Percentiles rank a stretch among this genome's conserved stretches.
Evolutionary conservation across 1,140 invertebrate species (phyloP).

Genomic region (Orchestia grillus): DNA sequence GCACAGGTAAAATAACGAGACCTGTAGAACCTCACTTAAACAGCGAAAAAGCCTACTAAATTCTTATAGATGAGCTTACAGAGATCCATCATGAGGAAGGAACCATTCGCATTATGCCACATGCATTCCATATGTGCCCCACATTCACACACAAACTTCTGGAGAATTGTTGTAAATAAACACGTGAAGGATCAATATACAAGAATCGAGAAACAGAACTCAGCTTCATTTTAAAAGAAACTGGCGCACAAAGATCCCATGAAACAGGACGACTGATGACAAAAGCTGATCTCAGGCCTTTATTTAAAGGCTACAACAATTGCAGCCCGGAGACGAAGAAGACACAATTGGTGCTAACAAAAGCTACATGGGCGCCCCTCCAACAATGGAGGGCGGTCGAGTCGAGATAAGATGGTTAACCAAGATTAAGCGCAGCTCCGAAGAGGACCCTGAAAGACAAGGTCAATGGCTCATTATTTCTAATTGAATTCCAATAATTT

Average conservation of each 20-base stretch:
- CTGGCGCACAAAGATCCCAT: not conserved
- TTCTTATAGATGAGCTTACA: too few species aligned
- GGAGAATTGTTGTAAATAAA: too few species aligned
- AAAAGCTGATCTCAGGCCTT: not conserved
- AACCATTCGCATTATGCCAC: too few species aligned
- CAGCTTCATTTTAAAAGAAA: not conserved
- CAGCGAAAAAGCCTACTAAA: too few species aligned
- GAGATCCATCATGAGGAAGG: too few species aligned
- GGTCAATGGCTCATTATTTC: not conserved
- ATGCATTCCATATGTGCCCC: too few species aligned
- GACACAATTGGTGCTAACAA: not conserved
- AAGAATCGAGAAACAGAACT: not conserved
- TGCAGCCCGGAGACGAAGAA: not conserved
- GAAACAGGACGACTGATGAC: not conserved
- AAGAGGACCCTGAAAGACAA: not conserved
- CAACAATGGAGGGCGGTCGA: not conserved
- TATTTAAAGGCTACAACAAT: slow-evolving; percentile 10
- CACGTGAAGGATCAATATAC: not conserved
- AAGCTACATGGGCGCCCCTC: not conserved
- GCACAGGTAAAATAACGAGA: too few species aligned
- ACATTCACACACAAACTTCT: too few species aligned
- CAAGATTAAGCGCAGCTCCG: not conserved
- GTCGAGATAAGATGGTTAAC: not conserved
- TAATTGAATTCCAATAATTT: not conserved
- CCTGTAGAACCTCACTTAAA: too few species aligned